Conservation (phyloP, 2,113 vertebrate species). For the Colaptes auratus region DNA sequence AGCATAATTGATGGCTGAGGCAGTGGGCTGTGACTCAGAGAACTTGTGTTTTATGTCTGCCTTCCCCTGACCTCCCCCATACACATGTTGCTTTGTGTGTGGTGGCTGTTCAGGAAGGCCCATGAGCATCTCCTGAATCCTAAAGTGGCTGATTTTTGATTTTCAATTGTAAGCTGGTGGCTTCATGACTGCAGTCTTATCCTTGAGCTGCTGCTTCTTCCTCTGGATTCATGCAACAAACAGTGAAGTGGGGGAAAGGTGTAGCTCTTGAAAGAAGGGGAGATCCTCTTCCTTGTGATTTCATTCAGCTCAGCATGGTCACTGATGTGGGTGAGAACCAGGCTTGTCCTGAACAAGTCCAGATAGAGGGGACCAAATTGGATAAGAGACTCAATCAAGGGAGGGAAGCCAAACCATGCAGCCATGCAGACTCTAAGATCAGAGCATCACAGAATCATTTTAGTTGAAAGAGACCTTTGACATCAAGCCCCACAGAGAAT, state of each 20-base stretch:
- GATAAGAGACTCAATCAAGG: not conserved
- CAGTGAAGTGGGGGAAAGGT: fast-evolving
- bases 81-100: not conserved
- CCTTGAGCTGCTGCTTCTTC: not conserved
- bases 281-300: not conserved
- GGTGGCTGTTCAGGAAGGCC: not conserved
- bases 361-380: fast-evolving
- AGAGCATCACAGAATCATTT: no score
- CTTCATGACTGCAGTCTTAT: not conserved
- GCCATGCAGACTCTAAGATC: no score
- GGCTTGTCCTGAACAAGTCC: not conserved
- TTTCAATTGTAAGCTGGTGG: not conserved
- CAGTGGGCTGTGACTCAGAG: not conserved
- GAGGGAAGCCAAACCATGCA: not conserved
- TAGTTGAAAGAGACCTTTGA: no score
- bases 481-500: no score
- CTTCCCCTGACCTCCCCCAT: not conserved
- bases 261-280: not conserved
- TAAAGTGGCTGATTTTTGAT: not conserved
- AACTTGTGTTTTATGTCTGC: not conserved
- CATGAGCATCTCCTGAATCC: not conserved
- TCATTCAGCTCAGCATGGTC: not conserved
- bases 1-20: not conserved
- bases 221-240: not conserved
- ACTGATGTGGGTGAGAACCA: not conserved